Base-by-base conservation (phyloP, 2,113 vertebrate species). In the Pachycephala philippinensis region DNA sequence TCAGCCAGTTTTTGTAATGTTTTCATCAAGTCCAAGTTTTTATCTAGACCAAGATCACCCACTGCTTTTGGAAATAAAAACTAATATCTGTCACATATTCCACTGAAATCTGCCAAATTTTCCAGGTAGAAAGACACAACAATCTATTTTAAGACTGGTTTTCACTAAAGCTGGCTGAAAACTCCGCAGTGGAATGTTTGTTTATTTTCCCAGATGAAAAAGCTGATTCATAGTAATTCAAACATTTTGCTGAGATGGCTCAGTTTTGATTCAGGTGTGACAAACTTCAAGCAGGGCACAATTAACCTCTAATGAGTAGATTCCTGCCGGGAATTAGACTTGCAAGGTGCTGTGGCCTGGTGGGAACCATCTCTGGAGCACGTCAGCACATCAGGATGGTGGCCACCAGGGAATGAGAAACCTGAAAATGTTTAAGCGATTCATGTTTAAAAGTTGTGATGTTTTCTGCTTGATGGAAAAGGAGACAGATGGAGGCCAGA, bases 121-220 rank as follows among this genome's bases (percentile, higher is more conserved):
- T 90, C 79, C 90, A 93, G 89, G 95, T 96, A 95, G 86, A 95
- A 97, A 97, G 96, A 95, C 94, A 93, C 44, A 96, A 97, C 95
- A 92, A 84, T 95, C 80, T 92, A 90, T 95, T 97, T 95, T 92
- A 93, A 92, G 86, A 42, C 47, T 56, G 2, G 13, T 80, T 95
- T 96, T 96, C 45, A 77, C 61, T 76, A 66, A 63, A 61, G 47
- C 56, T 95, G 93, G 42, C 50, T 95, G 56, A 86, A 95, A 96
- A 74, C 33, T 70, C 35, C 10, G 9, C 28, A 40, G 42, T 40
- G 72, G 64, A 92, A 78, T 87, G 27, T 93, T 96, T 93, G 64
- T 70, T 88, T 90, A 83, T 86, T 81, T 90, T 95, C 60, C 17
- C 30, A 45, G n/a, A 57, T 92, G 47, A 95, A 92, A 97, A 93